Evolutionary conservation across 1,140 invertebrate species (phyloP).

Genomic region (Tyrophagus putrescentiae): DNA sequence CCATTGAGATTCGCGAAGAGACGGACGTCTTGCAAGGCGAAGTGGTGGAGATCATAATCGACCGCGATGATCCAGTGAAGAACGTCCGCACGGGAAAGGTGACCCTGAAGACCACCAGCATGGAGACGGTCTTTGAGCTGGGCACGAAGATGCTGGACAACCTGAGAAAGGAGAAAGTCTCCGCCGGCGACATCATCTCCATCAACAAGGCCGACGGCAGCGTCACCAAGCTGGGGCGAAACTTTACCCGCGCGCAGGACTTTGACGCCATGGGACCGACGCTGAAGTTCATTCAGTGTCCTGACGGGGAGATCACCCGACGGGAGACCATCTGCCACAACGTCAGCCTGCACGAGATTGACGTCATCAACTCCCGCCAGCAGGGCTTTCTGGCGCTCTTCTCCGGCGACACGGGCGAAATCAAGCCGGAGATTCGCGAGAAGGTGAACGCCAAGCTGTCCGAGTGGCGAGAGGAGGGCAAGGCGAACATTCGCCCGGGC

Average conservation of each 20-base stretch:
- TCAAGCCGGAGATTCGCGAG: slow-evolving; percentile 90
- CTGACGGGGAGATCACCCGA: slow-evolving; percentile 95
- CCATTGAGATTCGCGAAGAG: slow-evolving; percentile 93
- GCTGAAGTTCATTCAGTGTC: slow-evolving; percentile 87
- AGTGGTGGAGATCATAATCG: slow-evolving; percentile 93
- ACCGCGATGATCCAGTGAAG: slow-evolving; percentile 73
- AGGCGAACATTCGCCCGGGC: slow-evolving; percentile 94
- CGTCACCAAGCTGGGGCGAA: slow-evolving; percentile 82
- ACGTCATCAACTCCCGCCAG: slow-evolving; percentile 91
- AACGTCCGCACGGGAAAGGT: slow-evolving; percentile 76
- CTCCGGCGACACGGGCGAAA: slow-evolving; percentile 96
- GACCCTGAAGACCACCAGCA: slow-evolving; percentile 95
- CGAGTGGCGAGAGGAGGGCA: slow-evolving; percentile 98
- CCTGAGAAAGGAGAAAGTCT: slow-evolving; percentile 83
- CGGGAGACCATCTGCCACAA: slow-evolving; percentile 98
- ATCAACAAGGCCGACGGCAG: slow-evolving; percentile 97
- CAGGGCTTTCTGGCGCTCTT: slow-evolving; percentile 95
- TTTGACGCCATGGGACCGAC: slow-evolving; percentile 90
- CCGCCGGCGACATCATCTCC: slow-evolving; percentile 71
- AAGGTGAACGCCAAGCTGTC: slow-evolving; percentile 96
- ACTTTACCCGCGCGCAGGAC: slow-evolving; percentile 85
- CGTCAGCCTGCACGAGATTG: slow-evolving; percentile 93
- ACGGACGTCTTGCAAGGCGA: slow-evolving; percentile 98
- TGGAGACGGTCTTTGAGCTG: slow-evolving; percentile 98
- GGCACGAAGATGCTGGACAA: slow-evolving; percentile 98